Base-by-base conservation (phyloP, 1,140 invertebrate genomes). In the Aphaenogaster floridana region DNA sequence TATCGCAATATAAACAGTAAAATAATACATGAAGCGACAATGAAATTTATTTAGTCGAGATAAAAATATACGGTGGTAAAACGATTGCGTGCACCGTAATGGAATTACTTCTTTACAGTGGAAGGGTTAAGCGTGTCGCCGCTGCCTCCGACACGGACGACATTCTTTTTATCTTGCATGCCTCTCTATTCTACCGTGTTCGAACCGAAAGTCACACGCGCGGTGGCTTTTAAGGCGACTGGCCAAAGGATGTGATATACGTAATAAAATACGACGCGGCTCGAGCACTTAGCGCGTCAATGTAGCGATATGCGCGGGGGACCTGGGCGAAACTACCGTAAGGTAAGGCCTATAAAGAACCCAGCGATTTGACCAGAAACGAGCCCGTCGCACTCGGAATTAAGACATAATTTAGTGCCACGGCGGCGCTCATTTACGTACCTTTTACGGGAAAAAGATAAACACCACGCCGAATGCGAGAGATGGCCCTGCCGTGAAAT, bases 401-500 rank as follows among this genome's bases (percentile, higher is more conserved):
- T 91, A 90, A 91, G 90, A 86, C 87, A 68, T 90, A 91, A 91
- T 90, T 91, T 91, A 88, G 77, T 79, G 59, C 78, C 63, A 34
- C 36, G 28, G 11, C 50, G 89, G 59, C 45, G 66, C 86, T 91
- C 89, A 86, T 91, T 91, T 90, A 83, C 89, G 86, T 61, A 68
- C 86, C 63, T 88, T 88, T 91, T 90, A 90, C 76, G 66, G 69
- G 89, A 72, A 78, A 83, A 88, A 90, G 86, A 91, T 90, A 91
- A 91, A 91, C 68, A 86, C 69, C 52, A 52, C 69, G 89, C 74
- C 69, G 63, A 80, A 79, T 64, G 63, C 69, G 34, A 63, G 54
- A 86, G 76, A 90, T 86, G 76, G 57, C 50, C 52, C 86, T 79
- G 86, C 85, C 84, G 74, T 88, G 88, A 92, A 93, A 93, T 94